phyloP scores from a whole-genome alignment of 2,888 invertebrate genomes.

The Dyspetes luteomarginatus region DNA sequence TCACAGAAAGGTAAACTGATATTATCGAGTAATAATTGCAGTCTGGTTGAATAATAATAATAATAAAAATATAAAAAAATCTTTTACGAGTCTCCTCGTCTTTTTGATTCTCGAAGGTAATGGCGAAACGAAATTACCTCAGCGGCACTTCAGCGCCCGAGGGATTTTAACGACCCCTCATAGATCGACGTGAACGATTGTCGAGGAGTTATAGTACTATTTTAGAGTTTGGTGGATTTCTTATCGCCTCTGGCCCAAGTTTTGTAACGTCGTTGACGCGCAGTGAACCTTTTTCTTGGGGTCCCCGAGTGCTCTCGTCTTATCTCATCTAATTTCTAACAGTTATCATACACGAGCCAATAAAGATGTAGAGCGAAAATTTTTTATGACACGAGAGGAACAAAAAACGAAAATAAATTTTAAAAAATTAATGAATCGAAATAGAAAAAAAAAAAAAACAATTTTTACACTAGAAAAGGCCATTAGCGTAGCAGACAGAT shows the following conservation, averaged over 20 bases:
- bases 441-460: neutral
- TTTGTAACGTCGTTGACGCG: neutral
- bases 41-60: too few species aligned
- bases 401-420: neutral
- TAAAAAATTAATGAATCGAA: neutral
- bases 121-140: slow-evolving; percentile 26
- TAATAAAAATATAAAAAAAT: too few species aligned
- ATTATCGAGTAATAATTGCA: too few species aligned
- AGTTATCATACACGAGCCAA: slow-evolving; percentile 23
- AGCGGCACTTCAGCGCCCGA: slow-evolving; percentile 8
- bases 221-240: slow-evolving; percentile 38
- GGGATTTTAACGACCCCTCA: slow-evolving; percentile 31
- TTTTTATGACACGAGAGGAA: slow-evolving; percentile 23
- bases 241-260: slow-evolving; percentile 44
- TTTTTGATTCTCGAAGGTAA: slow-evolving; percentile 3
- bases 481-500: too few species aligned
- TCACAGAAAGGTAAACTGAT: too few species aligned
- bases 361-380: slow-evolving; percentile 15
- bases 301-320: neutral
- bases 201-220: slow-evolving; percentile 24
- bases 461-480: too few species aligned
- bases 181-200: slow-evolving; percentile 22
- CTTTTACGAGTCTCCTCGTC: neutral
- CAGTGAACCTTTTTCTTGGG: slow-evolving; percentile 1
- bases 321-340: neutral